phyloP scores from a whole-genome alignment of 2,797 vertebrate species.

The Anguilla pacifica region DNA sequence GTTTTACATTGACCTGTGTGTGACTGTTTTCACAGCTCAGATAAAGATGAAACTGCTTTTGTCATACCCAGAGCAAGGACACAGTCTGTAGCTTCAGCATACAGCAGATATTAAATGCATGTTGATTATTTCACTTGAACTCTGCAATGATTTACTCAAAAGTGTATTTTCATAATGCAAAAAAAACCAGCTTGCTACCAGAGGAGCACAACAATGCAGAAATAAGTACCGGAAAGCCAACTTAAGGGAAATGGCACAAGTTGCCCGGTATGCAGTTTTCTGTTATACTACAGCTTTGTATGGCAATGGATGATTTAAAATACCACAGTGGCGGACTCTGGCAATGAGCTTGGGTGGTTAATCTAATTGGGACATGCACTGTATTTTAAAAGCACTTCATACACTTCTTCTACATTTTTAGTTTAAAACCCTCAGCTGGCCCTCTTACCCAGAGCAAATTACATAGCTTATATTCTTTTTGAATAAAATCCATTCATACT shows the following conservation, averaged over 20 bases:
- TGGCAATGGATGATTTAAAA: conserved; percentile 26
- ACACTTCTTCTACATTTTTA: background rate
- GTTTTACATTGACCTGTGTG: background rate
- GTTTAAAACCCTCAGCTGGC: too few relatives aligned
- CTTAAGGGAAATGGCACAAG: background rate
- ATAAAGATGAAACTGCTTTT: background rate
- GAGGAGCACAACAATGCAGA: conserved; percentile 6
- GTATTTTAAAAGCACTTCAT: background rate
- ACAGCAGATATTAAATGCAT: background rate
- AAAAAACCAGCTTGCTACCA: background rate
- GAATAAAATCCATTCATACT: too few relatives aligned
- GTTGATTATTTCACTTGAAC: background rate
- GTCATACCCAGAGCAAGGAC: background rate
- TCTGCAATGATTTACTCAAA: conserved; percentile 1
- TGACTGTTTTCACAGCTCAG: background rate
- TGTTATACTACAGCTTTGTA: background rate
- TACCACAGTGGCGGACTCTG: background rate
- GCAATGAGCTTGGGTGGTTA: background rate
- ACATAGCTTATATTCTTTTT: too few relatives aligned
- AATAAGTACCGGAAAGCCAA: conserved; percentile 14
- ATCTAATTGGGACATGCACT: background rate
- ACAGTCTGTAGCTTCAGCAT: background rate
- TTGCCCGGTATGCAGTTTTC: background rate
- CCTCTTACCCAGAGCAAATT: too few relatives aligned
- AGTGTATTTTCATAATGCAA: conserved; percentile 11